Conservation (phyloP, 2,113 vertebrate genomes). For the Silurus meridionalis region DNA sequence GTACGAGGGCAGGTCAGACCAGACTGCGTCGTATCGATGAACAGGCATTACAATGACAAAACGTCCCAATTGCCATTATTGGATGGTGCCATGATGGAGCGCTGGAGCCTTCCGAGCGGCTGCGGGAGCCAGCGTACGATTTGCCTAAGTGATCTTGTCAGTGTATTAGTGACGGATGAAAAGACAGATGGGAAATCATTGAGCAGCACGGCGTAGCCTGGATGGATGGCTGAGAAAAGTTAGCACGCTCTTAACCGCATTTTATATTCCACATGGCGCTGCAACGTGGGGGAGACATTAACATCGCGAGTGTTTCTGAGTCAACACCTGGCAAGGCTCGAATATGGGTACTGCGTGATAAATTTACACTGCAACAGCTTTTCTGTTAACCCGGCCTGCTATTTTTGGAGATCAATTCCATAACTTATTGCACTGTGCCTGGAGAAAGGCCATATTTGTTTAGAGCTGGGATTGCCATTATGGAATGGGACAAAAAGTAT, state of each 20-base stretch:
- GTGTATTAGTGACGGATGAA: slow-evolving; percentile 55
- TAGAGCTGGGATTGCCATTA: slow-evolving; percentile 28
- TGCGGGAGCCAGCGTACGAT: slow-evolving; percentile 19
- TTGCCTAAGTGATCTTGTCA: slow-evolving; percentile 57
- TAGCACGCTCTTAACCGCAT: slow-evolving; percentile 34
- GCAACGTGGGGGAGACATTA: slow-evolving; percentile 47
- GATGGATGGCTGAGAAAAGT: slow-evolving; percentile 52
- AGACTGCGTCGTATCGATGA: slow-evolving; percentile 2
- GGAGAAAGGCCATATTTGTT: slow-evolving; percentile 42
- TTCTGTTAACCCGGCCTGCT: slow-evolving; percentile 34
- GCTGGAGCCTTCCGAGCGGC: slow-evolving; percentile 11
- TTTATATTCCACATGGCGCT: slow-evolving; percentile 55
- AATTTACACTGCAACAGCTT: slow-evolving; percentile 43
- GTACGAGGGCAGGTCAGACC: slow-evolving; percentile 11
- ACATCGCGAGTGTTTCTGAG: slow-evolving; percentile 49
- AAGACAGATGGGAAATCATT: slow-evolving; percentile 56
- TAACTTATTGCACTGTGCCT: slow-evolving; percentile 44
- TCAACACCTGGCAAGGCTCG: slow-evolving; percentile 58
- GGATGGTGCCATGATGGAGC: slow-evolving; percentile 42
- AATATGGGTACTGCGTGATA: slow-evolving; percentile 49
- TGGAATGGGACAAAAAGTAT: slow-evolving; percentile 19
- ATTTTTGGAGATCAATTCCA: slow-evolving; percentile 50
- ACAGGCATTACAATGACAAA: slow-evolving; percentile 45
- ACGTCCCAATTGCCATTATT: slow-evolving; percentile 40
- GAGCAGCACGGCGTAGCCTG: slow-evolving; percentile 12